A percentile compares a stretch with the other conserved stretches of the same genome.
These are phyloP conservation scores for Furcifer pardalis DNA, from an alignment of 2,797 vertebrate genomes.

Conservation along the genomic window DNA sequence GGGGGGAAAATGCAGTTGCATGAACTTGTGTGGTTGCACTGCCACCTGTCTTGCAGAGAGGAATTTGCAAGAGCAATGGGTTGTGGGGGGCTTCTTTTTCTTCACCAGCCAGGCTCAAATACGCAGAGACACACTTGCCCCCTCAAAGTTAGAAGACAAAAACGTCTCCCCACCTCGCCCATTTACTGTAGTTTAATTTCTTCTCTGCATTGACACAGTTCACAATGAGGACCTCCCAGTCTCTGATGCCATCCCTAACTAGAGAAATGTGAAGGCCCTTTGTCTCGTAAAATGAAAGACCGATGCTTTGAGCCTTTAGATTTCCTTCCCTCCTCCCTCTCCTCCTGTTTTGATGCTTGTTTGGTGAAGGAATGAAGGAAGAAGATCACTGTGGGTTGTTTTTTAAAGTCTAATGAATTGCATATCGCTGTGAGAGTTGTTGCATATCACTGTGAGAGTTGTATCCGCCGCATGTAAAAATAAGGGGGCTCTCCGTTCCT, in stretches of 20 bases:
- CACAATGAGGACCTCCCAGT: slow-evolving; percentile 28
- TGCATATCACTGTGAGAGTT: fast-evolving
- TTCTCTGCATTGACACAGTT: slow-evolving; percentile 32
- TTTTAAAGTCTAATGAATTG: background rate
- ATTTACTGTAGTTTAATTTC: slow-evolving; percentile 43
- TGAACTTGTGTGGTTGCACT: slow-evolving; percentile 93
- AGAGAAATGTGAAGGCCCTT: background rate
- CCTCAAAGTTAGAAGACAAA: slow-evolving; percentile 61
- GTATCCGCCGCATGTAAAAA: background rate
- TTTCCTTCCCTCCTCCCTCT: slow-evolving; percentile 19
- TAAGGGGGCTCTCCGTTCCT: background rate
- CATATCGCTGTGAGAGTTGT: background rate
- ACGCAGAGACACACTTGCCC: slow-evolving; percentile 20
- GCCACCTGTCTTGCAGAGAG: slow-evolving; percentile 94
- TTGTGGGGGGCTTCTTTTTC: no score
- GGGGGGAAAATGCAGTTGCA: slow-evolving; percentile 70
- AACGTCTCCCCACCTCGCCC: slow-evolving; percentile 2
- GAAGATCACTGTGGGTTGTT: slow-evolving; percentile 11
- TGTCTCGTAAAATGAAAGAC: fast-evolving
- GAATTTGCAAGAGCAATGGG: slow-evolving; percentile 81
- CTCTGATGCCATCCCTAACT: background rate
- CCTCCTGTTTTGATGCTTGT: background rate
- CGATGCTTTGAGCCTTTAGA: background rate
- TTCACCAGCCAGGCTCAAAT: slow-evolving; percentile 38
- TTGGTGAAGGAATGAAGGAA: background rate